phyloP scores from a whole-genome alignment of 2,113 vertebrate species.

The Pyxicephalus adspersus region DNA sequence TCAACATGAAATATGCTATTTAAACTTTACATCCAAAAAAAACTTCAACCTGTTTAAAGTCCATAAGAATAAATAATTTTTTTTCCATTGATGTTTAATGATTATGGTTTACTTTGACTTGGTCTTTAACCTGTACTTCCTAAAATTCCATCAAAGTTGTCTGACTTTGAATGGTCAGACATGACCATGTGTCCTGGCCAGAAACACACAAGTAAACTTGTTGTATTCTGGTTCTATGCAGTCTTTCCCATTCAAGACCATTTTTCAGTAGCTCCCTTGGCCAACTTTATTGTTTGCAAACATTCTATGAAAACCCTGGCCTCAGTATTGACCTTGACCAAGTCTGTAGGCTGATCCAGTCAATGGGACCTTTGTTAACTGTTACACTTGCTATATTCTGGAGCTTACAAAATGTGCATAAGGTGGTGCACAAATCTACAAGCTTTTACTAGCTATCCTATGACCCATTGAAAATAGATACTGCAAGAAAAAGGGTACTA shows the following conservation, averaged over 20 bases:
- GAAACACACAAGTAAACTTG: constrained; percentile 31
- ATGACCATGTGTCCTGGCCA: constrained; percentile 1
- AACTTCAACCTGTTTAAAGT: background rate
- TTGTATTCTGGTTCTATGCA: constrained; percentile 1
- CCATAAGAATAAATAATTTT: background rate
- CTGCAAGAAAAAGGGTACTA: constrained; percentile 60
- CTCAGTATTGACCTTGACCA: constrained; percentile 71
- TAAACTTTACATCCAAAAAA: background rate
- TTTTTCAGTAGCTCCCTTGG: constrained; percentile 28
- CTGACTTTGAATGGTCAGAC: background rate
- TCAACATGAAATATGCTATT: background rate
- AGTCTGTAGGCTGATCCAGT: constrained; percentile 61
- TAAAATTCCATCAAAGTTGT: constrained; percentile 4
- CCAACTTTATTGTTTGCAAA: constrained; percentile 48
- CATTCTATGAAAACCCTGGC: constrained; percentile 42
- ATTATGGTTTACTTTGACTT: too few relatives aligned
- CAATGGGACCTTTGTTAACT: constrained; percentile 68
- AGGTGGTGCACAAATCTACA: constrained; percentile 60
- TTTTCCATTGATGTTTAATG: too few relatives aligned
- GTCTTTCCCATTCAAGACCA: constrained; percentile 10
- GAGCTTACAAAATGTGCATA: constrained; percentile 65
- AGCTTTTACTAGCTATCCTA: constrained; percentile 59
- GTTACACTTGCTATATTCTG: constrained; percentile 57
- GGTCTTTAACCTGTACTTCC: background rate
- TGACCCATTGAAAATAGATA: constrained; percentile 67